These are phyloP conservation scores for Crotalus viridis DNA, from an alignment of 2,113 vertebrate species.

Conservation along the genomic window DNA sequence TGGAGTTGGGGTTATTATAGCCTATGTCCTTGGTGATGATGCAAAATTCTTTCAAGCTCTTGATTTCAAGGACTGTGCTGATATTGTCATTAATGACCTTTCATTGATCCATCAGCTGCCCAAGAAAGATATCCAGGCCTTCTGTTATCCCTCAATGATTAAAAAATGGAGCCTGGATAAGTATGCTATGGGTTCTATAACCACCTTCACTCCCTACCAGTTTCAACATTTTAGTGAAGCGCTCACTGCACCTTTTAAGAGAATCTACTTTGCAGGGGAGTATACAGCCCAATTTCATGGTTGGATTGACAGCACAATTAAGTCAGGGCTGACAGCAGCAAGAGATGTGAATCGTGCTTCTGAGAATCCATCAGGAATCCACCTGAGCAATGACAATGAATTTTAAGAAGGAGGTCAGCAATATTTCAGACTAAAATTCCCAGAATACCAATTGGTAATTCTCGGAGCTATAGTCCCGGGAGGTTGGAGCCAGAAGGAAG, in stretches of 20 bases:
- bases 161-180: too few species aligned
- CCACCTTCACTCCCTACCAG: too few species aligned
- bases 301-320: conserved; percentile 81
- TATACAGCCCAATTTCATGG: conserved; percentile 73
- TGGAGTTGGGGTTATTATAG: too few species aligned
- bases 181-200: too few species aligned
- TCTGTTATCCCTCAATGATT: too few species aligned
- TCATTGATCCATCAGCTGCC: too few species aligned
- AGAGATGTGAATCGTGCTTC: conserved; percentile 64
- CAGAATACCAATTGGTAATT: background rate
- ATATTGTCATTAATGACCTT: too few species aligned
- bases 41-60: too few species aligned
- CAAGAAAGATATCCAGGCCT: too few species aligned
- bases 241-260: conserved; percentile 64
- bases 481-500: background rate
- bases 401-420: background rate
- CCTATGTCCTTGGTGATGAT: too few species aligned
- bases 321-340: conserved; percentile 76
- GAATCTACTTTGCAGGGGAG: conserved; percentile 80
- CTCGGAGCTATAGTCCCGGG: background rate
- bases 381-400: background rate
- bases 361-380: background rate
- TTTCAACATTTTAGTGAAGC: too few species aligned
- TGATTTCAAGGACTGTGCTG: too few species aligned
- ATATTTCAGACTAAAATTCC: background rate